These are phyloP conservation scores for Leuciscus waleckii DNA, from an alignment of 2,797 vertebrate species.

Conservation along the genomic window DNA sequence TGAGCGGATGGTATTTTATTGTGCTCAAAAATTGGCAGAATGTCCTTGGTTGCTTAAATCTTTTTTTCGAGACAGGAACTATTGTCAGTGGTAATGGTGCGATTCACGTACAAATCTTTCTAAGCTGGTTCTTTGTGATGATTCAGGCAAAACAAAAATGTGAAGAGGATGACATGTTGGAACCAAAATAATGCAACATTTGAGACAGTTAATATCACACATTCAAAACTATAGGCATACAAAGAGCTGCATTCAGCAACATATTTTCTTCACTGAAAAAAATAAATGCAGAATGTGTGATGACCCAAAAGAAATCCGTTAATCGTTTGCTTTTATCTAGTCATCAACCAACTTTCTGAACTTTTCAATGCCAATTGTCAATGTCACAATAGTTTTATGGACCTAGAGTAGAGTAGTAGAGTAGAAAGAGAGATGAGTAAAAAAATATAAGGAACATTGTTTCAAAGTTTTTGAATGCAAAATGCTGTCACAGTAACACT, in stretches of 20 bases:
- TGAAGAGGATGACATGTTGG: neutral
- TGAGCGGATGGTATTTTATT: conserved; percentile 43
- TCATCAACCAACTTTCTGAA: neutral
- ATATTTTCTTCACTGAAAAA: neutral
- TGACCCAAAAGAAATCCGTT: neutral
- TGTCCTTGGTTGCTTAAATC: conserved; percentile 15
- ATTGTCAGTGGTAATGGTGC: neutral
- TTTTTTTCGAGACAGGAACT: neutral
- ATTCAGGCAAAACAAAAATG: conserved; percentile 4
- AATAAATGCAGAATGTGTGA: neutral
- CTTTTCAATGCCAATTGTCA: too few species aligned
- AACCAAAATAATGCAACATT: neutral
- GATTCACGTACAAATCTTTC: neutral
- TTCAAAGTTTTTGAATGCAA: neutral
- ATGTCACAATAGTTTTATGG: neutral
- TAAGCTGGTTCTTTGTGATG: neutral
- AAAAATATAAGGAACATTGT: neutral
- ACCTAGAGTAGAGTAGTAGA: neutral
- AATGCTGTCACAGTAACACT: neutral
- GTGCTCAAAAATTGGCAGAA: conserved; percentile 41
- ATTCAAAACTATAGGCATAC: neutral
- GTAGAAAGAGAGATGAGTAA: neutral
- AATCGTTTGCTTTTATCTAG: neutral
- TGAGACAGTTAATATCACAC: neutral
- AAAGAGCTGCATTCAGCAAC: neutral